Percentiles rank a stretch among this genome's conserved stretches.
These are phyloP conservation scores for Lasioglossum malachurum DNA, from an alignment of 2,888 invertebrate species.

Conservation along the genomic window DNA sequence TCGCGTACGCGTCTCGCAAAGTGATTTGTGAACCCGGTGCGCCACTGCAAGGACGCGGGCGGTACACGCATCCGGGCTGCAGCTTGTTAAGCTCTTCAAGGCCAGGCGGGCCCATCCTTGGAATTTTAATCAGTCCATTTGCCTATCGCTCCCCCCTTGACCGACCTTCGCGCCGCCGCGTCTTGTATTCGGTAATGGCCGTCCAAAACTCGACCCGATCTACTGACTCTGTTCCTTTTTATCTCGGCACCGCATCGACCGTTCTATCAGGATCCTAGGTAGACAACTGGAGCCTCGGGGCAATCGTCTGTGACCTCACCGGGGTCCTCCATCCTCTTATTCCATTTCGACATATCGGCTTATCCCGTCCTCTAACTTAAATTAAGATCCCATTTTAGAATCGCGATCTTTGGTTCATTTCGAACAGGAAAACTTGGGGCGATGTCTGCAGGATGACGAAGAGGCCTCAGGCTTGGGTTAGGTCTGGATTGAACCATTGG, in stretches of 20 bases:
- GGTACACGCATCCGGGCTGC: slow-evolving; percentile 62
- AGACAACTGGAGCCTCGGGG: neutral
- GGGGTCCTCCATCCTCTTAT: neutral
- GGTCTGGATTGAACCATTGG: neutral
- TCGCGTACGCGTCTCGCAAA: slow-evolving; percentile 43
- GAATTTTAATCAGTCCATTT: slow-evolving; percentile 56
- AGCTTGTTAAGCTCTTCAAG: slow-evolving; percentile 59
- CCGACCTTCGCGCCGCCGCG: neutral
- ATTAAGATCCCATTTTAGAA: neutral
- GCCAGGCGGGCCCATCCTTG: slow-evolving; percentile 55
- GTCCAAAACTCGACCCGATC: slow-evolving; percentile 19
- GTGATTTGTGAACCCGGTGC: slow-evolving; percentile 49
- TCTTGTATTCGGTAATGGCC: slow-evolving; percentile 26
- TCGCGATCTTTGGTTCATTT: neutral
- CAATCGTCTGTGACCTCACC: neutral
- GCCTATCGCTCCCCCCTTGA: slow-evolving; percentile 29
- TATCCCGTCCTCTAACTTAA: neutral
- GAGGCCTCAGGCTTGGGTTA: neutral
- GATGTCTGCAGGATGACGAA: neutral
- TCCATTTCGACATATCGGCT: neutral
- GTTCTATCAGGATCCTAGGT: slow-evolving; percentile 7
- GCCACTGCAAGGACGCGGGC: slow-evolving; percentile 39
- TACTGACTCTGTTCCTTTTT: slow-evolving; percentile 16
- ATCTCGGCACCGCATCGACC: neutral
- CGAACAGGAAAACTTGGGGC: too few relatives aligned